Evolutionary conservation across 2,888 invertebrate genomes (phyloP).

Genomic region (Siphlonurus alternatus): DNA sequence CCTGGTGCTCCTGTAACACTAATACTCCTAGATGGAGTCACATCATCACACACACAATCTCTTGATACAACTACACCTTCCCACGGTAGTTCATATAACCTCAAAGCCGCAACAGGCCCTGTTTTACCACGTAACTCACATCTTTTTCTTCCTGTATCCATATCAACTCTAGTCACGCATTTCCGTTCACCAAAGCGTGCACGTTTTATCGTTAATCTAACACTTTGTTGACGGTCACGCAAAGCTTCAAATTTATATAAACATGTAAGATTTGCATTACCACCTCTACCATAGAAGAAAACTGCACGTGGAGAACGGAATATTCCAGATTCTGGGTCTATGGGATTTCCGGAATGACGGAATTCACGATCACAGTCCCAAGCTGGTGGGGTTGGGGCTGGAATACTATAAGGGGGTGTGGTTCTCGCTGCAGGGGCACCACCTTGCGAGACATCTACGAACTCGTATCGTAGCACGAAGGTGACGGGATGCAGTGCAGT

Average conservation of each 20-base stretch:
- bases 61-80: constrained; percentile 38
- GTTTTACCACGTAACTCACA: constrained; percentile 36
- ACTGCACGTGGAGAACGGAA: constrained; percentile 64
- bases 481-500: constrained; percentile 61
- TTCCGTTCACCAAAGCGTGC: constrained; percentile 51
- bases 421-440: constrained; percentile 33
- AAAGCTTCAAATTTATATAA: constrained; percentile 56
- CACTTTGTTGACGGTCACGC: constrained; percentile 34
- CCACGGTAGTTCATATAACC: constrained; percentile 53
- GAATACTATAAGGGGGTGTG: neutral
- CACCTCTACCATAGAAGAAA: constrained; percentile 68
- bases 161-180: constrained; percentile 48
- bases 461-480: constrained; percentile 65
- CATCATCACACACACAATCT: constrained; percentile 56
- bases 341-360: constrained; percentile 10
- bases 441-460: constrained; percentile 56
- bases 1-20: neutral
- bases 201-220: constrained; percentile 50
- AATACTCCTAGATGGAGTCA: constrained; percentile 48
- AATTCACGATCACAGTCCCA: constrained; percentile 15
- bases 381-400: neutral
- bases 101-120: constrained; percentile 34
- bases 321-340: constrained; percentile 29
- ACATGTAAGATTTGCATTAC: constrained; percentile 56
- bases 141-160: constrained; percentile 46